Evolutionary conservation across 1,140 invertebrate genomes (phyloP), one percentile per base, ranked within the genome.

Genomic region (Globodera ellingtonae): DNA sequence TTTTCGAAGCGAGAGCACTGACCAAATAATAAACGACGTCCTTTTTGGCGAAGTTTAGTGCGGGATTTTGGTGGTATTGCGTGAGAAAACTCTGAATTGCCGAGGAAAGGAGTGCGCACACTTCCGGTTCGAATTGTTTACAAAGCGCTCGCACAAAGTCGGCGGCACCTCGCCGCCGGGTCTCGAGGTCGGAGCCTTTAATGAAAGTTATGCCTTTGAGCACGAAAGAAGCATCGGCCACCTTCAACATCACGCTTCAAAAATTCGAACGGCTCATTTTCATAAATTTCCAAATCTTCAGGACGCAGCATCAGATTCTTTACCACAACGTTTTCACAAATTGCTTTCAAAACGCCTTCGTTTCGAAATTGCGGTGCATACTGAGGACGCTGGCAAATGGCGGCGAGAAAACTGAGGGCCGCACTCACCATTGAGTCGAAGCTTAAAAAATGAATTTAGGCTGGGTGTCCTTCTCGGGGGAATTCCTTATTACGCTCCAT

Each of bases 251-350:
- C 97, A 71, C 95, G 92, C 62, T 96, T 91, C 79, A 98, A 97
- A 88, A 98, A 99, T 91, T 99, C 97, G 90, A 98, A 97, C 0
- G 96, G 94, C 90, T 98, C 98, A 88, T 98, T 95, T 90, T 97
- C 95, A 91, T 98, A 98, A 56, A 97, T 89, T 91, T 98, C 97
- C 90, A 95, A 93, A 91, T 99, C 97, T 83, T 89, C 91, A 94
- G 94, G 92, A 92, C 96, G 92, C 84, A 99, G 96, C 90, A 97
- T 93, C 93, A 98, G 95, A 90, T 98, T 99, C 0, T 97, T 96
- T 82, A 98, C 95, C 88, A 98, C 94, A 24, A 98, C 94, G 91
- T 98, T 97, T 89, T 98, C 94, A 90, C 97, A 98, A 83, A 98
- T 97, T 83, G 93, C 94, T 66, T 94, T 93, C 4, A 99, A 91